phyloP scores from a whole-genome alignment of 2,113 vertebrate genomes.

The Herpetotheres cachinnans region DNA sequence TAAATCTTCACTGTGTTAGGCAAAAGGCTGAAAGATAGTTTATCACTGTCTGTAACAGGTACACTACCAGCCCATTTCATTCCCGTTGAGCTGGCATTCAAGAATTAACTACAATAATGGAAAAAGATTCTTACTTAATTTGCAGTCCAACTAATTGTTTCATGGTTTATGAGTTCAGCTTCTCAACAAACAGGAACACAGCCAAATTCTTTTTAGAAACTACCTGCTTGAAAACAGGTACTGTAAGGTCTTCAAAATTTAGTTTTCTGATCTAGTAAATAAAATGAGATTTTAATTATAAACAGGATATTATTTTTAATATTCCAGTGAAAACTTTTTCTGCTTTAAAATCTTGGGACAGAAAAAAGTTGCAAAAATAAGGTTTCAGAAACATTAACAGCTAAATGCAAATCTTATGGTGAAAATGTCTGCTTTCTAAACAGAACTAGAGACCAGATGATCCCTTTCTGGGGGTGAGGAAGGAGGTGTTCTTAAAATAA shows the following conservation, averaged over 20 bases:
- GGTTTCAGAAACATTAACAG: background rate
- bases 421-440: background rate
- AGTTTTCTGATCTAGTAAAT: background rate
- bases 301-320: background rate
- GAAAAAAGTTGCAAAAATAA: background rate
- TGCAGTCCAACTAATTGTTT: constrained; percentile 46
- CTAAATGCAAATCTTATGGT: background rate
- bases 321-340: background rate
- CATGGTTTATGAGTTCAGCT: constrained; percentile 27
- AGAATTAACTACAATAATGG: constrained; percentile 47
- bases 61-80: background rate
- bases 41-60: constrained; percentile 1
- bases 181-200: constrained; percentile 41
- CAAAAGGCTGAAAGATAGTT: constrained; percentile 13
- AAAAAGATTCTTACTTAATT: constrained; percentile 49
- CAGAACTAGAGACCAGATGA: background rate
- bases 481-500: background rate
- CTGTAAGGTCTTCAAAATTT: background rate
- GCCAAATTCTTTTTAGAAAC: constrained; percentile 43
- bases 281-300: background rate
- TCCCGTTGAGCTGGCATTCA: background rate
- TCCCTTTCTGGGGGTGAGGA: background rate
- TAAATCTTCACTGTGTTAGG: constrained; percentile 12
- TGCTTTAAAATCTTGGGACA: background rate
- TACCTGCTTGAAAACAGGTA: background rate